These are phyloP conservation scores for Onchidella celtica DNA, from an alignment of 2,888 invertebrate species.

Conservation along the genomic window DNA sequence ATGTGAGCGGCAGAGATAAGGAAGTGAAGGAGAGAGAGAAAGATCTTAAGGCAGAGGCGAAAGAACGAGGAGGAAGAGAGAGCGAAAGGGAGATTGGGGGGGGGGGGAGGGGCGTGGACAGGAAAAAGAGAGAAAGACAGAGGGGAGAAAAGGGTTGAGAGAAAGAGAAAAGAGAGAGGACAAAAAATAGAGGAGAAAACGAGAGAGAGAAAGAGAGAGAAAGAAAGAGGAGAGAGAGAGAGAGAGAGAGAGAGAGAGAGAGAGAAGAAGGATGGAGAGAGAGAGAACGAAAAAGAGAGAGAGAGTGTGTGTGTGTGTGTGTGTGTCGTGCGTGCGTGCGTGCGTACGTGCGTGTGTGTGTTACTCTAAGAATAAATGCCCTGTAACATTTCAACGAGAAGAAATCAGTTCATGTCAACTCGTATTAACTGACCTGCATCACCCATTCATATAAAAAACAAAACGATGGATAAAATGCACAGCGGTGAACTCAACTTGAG, in stretches of 20 bases:
- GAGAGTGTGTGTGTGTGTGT: too few species aligned
- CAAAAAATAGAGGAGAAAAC: not conserved
- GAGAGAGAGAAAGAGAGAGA: not conserved
- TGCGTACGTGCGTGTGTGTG: too few species aligned
- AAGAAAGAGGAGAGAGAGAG: not conserved
- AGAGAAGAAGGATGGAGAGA: too few species aligned
- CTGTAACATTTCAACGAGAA: too few species aligned
- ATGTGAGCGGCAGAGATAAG: not conserved
- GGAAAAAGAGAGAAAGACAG: not conserved
- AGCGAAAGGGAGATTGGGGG: not conserved
- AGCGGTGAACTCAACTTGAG: too few species aligned
- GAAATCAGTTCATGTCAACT: too few species aligned
- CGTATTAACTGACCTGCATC: too few species aligned
- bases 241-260: slow-evolving; percentile 10
- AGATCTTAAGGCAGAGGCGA: not conserved
- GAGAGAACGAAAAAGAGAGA: too few species aligned
- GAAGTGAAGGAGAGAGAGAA: not conserved
- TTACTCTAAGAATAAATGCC: too few species aligned
- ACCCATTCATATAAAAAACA: too few species aligned
- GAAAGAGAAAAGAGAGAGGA: not conserved
- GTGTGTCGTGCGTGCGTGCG: too few species aligned
- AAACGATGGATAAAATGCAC: too few species aligned
- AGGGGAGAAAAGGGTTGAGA: not conserved
- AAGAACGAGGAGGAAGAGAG: not conserved
- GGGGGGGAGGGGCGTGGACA: not conserved